Evolutionary conservation across 2,797 vertebrate genomes (phyloP), one percentile per base, ranked within the genome.

Genomic region (Orestias chungarensis): DNA sequence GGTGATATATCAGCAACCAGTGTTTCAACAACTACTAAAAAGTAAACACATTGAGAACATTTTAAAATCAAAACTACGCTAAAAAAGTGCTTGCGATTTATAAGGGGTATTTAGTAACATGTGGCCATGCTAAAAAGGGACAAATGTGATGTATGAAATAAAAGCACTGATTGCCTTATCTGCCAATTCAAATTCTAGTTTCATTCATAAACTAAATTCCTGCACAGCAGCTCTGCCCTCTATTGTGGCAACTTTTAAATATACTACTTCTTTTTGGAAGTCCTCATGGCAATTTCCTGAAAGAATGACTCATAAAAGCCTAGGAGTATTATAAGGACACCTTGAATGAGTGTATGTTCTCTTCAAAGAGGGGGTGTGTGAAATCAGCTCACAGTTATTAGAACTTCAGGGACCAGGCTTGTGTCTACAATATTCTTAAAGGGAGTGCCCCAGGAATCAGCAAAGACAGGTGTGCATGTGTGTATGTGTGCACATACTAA

Each of bases 331-430:
- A 87, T 91, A 84, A 88, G 86, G 73, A 85, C 86, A 93, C 82
- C 88, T 88, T 88, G 78, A 83, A 88, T 83, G 72, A 84, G 75
- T 89, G 52, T 65, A 77, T 92, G 83, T 88, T 87, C 78, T 84
- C 84, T 75, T 81, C 79, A 79, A 73, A 77, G 74, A 62, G 35
- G 35, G 33, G 40, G 82, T 78, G 84, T 87, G 86, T 83, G 85
- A 85, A 79, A 59, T 80, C 23, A 78, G 89, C 86, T 91, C 89
- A 91, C 86, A 92, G 91, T 84, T 92, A 92, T 93, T 91, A 93
- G 71, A 90, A 88, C 83, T 83, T 86, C 62, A 40, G 83, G 83
- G 82, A 86, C 75, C 75, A 71, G 61, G 75, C 72, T 86, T 82
- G 70, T 83, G 70, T 82, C 77, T 82, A 79, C 78, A 90, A 86